Conservation (phyloP, 2,888 invertebrate genomes). For the Ctenicera cuprea region DNA sequence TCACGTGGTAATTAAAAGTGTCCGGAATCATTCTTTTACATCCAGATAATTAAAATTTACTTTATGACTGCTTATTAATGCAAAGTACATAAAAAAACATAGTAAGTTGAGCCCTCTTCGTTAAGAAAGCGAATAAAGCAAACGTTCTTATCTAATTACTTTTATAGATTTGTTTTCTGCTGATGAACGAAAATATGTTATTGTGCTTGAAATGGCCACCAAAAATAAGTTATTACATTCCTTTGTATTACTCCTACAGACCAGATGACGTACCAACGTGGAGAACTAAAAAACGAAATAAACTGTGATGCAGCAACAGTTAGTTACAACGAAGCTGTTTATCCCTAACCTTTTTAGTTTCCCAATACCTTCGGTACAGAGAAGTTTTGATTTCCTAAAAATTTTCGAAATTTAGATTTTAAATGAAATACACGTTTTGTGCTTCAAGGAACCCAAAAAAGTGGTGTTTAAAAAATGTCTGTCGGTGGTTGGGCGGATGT, state of each 20-base stretch:
- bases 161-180: slow-evolving; percentile 22
- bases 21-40: slow-evolving; percentile 17
- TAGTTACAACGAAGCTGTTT: no score
- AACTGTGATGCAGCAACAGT: no score
- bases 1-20: slow-evolving; percentile 31
- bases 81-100: slow-evolving; percentile 6
- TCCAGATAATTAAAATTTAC: slow-evolving; percentile 32
- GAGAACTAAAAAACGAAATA: no score
- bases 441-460: no score
- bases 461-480: no score
- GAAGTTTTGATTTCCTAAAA: no score
- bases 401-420: no score
- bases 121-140: slow-evolving; percentile 24
- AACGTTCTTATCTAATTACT: slow-evolving; percentile 30
- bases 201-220: slow-evolving; percentile 12
- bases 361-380: no score
- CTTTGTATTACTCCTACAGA: background rate
- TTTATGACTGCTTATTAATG: slow-evolving; percentile 20
- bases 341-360: no score
- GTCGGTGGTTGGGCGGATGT: no score
- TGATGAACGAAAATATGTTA: slow-evolving; percentile 20
- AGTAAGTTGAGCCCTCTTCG: background rate
- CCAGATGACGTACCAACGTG: no score
- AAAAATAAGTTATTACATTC: background rate
- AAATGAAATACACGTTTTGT: no score